A percentile compares a stretch with the other conserved stretches of the same genome.
Conservation (phyloP, 2,797 vertebrate genomes). For the Danio tinwini region DNA sequence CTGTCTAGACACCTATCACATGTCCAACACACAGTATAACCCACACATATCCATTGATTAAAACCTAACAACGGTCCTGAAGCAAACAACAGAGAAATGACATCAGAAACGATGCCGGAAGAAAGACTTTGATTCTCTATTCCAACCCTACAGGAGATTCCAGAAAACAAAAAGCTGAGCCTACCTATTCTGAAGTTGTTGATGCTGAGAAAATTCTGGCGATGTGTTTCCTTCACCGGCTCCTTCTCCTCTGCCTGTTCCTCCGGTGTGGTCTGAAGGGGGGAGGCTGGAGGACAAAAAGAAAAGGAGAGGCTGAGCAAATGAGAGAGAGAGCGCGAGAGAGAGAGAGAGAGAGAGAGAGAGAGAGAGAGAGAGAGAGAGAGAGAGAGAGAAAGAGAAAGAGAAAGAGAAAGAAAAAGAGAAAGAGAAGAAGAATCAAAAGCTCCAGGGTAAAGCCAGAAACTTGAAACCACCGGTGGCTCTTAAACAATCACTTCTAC, state of each 20-base stretch:
- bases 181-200: conserved; percentile 51
- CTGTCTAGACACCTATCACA: conserved; percentile 42
- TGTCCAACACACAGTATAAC: conserved; percentile 4
- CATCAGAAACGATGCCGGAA: conserved; percentile 25
- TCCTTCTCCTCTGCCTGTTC: conserved; percentile 44
- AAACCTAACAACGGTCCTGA: conserved; percentile 26
- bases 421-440: conserved; percentile 50
- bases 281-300: conserved; percentile 53
- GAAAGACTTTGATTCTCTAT: conserved; percentile 28
- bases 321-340: background rate
- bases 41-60: conserved; percentile 34
- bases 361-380: no score
- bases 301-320: conserved; percentile 53
- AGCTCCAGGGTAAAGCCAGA: conserved; percentile 58
- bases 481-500: conserved; percentile 67
- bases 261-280: conserved; percentile 60
- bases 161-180: conserved; percentile 32
- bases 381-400: no score
- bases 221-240: conserved; percentile 43
- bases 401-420: no score
- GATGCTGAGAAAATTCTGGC: conserved; percentile 10
- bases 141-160: background rate
- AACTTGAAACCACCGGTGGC: conserved; percentile 71
- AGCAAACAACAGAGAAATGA: conserved; percentile 39
- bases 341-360: no score